Evolutionary conservation across 2,113 vertebrate genomes (phyloP), one percentile per base, ranked within the genome.

Genomic region (Jaculus jaculus): DNA sequence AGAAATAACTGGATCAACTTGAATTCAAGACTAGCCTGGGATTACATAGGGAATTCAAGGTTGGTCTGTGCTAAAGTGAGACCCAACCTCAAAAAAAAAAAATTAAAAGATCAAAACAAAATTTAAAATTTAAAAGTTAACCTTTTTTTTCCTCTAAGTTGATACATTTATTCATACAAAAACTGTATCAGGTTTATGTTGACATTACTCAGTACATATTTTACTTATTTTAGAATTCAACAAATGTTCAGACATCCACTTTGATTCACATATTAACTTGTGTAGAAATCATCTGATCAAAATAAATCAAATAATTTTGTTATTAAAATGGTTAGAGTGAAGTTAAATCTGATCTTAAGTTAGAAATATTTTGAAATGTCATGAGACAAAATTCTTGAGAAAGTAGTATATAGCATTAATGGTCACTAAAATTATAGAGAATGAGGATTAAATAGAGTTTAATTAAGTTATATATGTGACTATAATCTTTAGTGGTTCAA

Each of bases 231-330:
- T 73, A 58, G 28, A 84, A 74, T 2, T 87, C 10, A 87, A 83
- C 6, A 93, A 63, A 75, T 37, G 2, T 93, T 92, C n/a, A 63
- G 12, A 26, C 39, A 65, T 32, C 42, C n/a, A 65, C 20, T 47
- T 86, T 83, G 13, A 79, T 71, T 93, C 2, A 65, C 65, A 24
- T 89, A 73, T 72, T 83, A 5, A 63, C 83, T 87, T 34, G 11
- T 86, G 21, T 63, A 94, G 9, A 89, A 80, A 54, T 26, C 24
- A 1, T 18, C 3, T 84, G 7, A 34, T 75, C n/a, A 85, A 10
- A 91, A 24, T 71, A 87, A 81, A 73, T 84, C 0, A 84, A 94
- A 86, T 91, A 87, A 37, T 87, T 75, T 60, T 34, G 18, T 78
- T 80, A 87, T 81, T 91, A 26, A 90, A 89, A 79, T 60, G 2